Evolutionary conservation across 2,888 invertebrate genomes (phyloP), one percentile per base, ranked within the genome.

Genomic region (Temnothorax ravouxi): DNA sequence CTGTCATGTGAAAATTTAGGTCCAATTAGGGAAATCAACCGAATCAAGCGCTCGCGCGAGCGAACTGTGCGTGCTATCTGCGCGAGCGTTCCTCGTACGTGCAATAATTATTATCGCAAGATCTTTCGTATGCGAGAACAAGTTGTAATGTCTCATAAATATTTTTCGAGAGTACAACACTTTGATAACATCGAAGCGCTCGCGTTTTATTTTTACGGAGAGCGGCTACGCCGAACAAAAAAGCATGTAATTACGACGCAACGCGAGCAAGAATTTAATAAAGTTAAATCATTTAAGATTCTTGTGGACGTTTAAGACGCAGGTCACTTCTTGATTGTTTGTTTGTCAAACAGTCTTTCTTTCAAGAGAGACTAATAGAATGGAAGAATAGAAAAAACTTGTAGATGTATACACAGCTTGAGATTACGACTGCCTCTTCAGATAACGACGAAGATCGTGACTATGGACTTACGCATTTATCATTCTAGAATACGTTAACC

Each of bases 21-120:
- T 67, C 38, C 56, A 75, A 82, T 87, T 74, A 56, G 56, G 15
- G 1, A 66, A 50, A 75, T 52, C 84, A 79, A 61, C 47, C 72
- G 25, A 61, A 71, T 79, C 59, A 50, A 71, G 79, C 18, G 79
- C 18, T 18, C 1, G 61, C 50, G 29, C 56, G 21, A 56, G 25
- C 54, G 11, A n/a, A 41, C 3, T 61, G 25, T 41, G 18, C 34
- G 56, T 1, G 38, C n/a, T 25, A 11, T 34, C 13, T 3, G 62
- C 29, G 15, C 15, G 61, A n/a, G 15, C 15, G 25, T 75, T 61
- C 50, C 18, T 69, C 56, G 18, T 47, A 25, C 47, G 21, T 69
- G 56, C 47, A 47, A 44, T 44, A 66, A 71, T 79, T 21, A 76
- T 52, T 72, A 74, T 81, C 77, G 52, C n/a, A 47, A 34, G 38